Conservation (phyloP, 2,888 invertebrate species). For the Mimumesa dahlbomi region DNA sequence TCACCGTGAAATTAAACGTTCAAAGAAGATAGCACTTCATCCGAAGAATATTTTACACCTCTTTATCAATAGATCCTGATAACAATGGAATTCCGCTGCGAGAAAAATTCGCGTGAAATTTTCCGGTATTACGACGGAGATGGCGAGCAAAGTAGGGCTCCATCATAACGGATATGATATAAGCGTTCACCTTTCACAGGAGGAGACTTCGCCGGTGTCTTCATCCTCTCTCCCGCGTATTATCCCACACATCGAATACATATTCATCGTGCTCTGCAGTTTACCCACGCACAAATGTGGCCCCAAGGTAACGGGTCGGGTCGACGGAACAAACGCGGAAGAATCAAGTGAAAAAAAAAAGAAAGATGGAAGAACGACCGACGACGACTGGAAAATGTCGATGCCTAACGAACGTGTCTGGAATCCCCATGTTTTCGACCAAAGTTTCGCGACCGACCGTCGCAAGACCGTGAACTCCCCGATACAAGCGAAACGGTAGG, state of each 20-base stretch:
- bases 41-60: no score
- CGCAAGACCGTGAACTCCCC: not conserved
- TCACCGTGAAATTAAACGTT: no score
- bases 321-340: conserved; percentile 60
- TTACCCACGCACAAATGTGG: conserved; percentile 59
- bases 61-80: no score
- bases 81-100: no score
- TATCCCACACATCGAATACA: conserved; percentile 58
- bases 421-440: not conserved
- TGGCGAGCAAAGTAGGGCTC: conserved; percentile 13
- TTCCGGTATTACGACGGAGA: not conserved
- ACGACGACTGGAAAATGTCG: conserved; percentile 23
- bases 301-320: conserved; percentile 66
- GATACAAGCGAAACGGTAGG: not conserved
- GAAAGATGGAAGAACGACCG: not conserved
- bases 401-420: not conserved
- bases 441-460: not conserved
- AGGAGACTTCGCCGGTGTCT: conserved; percentile 42
- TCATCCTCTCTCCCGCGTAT: conserved; percentile 39
- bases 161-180: conserved; percentile 13
- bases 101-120: not conserved
- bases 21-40: no score
- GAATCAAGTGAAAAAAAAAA: conserved; percentile 44
- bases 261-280: conserved; percentile 62
- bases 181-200: conserved; percentile 29